phyloP scores from a whole-genome alignment of 2,797 vertebrate genomes.

The Staurois parvus region DNA sequence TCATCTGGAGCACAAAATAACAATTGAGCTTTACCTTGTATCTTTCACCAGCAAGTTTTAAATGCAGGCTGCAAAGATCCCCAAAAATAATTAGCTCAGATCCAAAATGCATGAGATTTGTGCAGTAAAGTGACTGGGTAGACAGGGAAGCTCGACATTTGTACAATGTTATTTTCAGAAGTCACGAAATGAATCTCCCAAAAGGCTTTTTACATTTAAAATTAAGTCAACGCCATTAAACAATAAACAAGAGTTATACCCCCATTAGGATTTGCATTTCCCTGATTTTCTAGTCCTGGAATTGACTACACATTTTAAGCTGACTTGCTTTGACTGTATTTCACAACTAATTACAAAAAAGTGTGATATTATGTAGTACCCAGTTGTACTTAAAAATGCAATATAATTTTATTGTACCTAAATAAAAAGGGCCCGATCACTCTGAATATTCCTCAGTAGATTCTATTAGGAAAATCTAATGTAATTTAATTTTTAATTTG shows the following conservation, averaged over 20 bases:
- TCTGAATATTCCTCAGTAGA: conserved; percentile 49
- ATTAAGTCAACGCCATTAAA: conserved; percentile 60
- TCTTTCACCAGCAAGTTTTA: conserved; percentile 30
- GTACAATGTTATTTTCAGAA: conserved; percentile 43
- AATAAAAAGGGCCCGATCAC: conserved; percentile 50
- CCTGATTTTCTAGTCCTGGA: conserved; percentile 33
- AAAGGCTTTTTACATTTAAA: conserved; percentile 53
- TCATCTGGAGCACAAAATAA: conserved; percentile 52
- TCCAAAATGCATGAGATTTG: conserved; percentile 58
- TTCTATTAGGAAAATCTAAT: conserved; percentile 41
- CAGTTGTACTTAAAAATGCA: conserved; percentile 57
- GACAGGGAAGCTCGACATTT: conserved; percentile 34
- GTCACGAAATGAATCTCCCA: conserved; percentile 39
- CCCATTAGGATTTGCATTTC: conserved; percentile 55
- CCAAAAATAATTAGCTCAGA: conserved; percentile 52
- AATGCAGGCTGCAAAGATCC: conserved; percentile 16
- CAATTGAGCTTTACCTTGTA: conserved; percentile 20
- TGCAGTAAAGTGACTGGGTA: conserved; percentile 36
- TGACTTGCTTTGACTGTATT: conserved; percentile 49
- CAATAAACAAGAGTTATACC: conserved; percentile 60
- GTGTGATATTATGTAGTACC: conserved; percentile 41
- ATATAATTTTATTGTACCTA: conserved; percentile 61
- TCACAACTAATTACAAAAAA: conserved; percentile 58
- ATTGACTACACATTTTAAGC: conserved; percentile 48
- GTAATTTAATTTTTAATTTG: conserved; percentile 61